These are phyloP conservation scores for Dusona sp. DNA, from an alignment of 2,888 invertebrate species.

Conservation along the genomic window DNA sequence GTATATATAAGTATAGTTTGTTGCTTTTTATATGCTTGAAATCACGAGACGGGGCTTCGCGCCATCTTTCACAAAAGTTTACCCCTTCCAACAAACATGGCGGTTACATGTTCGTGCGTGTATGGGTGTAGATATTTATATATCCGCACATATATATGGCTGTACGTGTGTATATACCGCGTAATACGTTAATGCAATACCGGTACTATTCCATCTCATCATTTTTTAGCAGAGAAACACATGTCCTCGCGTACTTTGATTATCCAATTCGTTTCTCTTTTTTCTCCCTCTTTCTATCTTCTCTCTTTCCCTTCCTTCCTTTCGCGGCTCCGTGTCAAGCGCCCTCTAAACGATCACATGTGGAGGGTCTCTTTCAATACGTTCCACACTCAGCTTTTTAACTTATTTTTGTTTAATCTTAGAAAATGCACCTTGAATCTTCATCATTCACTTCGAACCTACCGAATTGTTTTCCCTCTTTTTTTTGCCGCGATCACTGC, in stretches of 20 bases:
- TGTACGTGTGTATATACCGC: slow-evolving; percentile 2
- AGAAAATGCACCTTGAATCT: neutral
- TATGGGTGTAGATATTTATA: neutral
- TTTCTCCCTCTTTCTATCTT: neutral
- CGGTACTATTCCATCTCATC: slow-evolving; percentile 37
- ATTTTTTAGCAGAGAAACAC: slow-evolving; percentile 32
- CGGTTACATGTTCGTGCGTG: neutral
- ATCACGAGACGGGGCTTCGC: slow-evolving; percentile 64
- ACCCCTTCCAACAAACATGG: slow-evolving; percentile 32
- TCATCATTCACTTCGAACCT: no score
- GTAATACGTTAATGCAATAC: slow-evolving; percentile 33
- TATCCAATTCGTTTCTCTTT: neutral
- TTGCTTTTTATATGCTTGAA: slow-evolving; percentile 25
- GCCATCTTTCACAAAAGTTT: slow-evolving; percentile 61
- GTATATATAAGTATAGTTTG: neutral
- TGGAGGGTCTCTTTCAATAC: neutral
- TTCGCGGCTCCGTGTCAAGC: neutral
- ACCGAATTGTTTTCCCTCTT: neutral
- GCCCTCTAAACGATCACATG: slow-evolving; percentile 15
- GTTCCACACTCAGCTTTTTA: neutral
- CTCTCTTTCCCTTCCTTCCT: neutral
- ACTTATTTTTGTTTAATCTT: neutral
- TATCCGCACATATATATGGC: neutral
- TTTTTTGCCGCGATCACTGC: slow-evolving; percentile 9
- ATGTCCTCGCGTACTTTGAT: slow-evolving; percentile 1